phyloP scores from a whole-genome alignment of 2,797 vertebrate species.

The Acrossocheilus fasciatus region DNA sequence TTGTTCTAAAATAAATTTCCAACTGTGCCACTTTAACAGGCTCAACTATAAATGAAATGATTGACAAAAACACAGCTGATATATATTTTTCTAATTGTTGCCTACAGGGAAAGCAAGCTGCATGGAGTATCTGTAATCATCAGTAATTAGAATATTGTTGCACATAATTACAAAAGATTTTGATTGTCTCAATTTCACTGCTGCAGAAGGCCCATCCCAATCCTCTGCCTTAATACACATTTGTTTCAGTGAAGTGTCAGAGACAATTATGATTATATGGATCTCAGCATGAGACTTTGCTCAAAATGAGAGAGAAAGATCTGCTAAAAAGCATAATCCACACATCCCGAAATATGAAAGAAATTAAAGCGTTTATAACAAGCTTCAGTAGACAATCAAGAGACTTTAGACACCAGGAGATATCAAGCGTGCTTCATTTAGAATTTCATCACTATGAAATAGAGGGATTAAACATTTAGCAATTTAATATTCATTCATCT shows the following conservation, averaged over 20 bases:
- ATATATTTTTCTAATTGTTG: conserved; percentile 96
- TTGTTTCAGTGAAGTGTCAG: conserved; percentile 93
- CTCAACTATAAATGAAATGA: conserved; percentile 87
- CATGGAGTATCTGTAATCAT: conserved; percentile 92
- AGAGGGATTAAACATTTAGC: conserved; percentile 37
- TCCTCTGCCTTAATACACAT: conserved; percentile 90
- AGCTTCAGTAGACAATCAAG: conserved; percentile 51
- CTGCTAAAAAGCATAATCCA: conserved; percentile 81
- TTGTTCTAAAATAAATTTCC: conserved; percentile 87
- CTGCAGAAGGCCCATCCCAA: conserved; percentile 86
- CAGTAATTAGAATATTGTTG: conserved; percentile 97
- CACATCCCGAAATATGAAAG: conserved; percentile 77
- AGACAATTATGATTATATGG: conserved; percentile 94
- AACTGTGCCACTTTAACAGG: conserved; percentile 82
- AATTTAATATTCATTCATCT: conserved; percentile 7
- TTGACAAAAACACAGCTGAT: conserved; percentile 87
- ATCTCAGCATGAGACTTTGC: conserved; percentile 91
- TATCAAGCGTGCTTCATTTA: conserved; percentile 60
- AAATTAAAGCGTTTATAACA: conserved; percentile 86
- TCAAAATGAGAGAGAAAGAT: conserved; percentile 79
- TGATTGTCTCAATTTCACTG: conserved; percentile 96
- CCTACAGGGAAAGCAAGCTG: conserved; percentile 86
- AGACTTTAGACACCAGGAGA: conserved; percentile 39
- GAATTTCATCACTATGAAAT: conserved; percentile 67
- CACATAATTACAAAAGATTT: conserved; percentile 97